phyloP scores from a whole-genome alignment of 2,113 vertebrate species.

The Cariama cristata region DNA sequence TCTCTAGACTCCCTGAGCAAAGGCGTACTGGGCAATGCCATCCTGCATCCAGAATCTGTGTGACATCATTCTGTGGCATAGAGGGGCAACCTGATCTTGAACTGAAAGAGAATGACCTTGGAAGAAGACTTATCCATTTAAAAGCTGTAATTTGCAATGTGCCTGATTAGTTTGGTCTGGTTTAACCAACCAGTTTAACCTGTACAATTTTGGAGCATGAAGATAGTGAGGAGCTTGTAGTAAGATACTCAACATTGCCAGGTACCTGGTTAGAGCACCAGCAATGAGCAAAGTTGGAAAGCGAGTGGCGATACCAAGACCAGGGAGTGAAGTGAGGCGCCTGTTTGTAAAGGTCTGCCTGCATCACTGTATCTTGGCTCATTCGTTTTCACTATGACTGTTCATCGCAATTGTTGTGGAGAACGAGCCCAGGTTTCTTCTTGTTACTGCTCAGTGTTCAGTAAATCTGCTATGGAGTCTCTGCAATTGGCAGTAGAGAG shows the following conservation, averaged over 20 bases:
- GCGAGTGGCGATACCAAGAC: background rate
- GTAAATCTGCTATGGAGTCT: background rate
- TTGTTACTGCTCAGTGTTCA: background rate
- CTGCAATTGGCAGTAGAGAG: background rate
- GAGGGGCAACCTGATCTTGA: background rate
- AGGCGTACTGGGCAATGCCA: background rate
- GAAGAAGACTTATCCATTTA: background rate
- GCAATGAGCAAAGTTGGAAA: background rate
- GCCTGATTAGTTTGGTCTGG: background rate
- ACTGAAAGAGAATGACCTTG: background rate
- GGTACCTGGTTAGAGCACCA: background rate
- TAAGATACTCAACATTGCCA: background rate
- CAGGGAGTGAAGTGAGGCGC: background rate
- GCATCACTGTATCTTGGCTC: background rate
- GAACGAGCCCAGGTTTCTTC: background rate
- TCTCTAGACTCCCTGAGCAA: background rate
- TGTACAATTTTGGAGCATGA: background rate
- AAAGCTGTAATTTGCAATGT: background rate
- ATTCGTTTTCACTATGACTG: background rate
- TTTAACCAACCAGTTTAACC: background rate
- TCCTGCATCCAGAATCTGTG: background rate
- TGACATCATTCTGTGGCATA: background rate
- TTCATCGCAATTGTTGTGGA: background rate
- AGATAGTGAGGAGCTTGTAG: background rate
- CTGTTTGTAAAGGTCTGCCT: background rate